phyloP scores from a whole-genome alignment of 1,140 invertebrate genomes.

The Agraylea sexmaculata region DNA sequence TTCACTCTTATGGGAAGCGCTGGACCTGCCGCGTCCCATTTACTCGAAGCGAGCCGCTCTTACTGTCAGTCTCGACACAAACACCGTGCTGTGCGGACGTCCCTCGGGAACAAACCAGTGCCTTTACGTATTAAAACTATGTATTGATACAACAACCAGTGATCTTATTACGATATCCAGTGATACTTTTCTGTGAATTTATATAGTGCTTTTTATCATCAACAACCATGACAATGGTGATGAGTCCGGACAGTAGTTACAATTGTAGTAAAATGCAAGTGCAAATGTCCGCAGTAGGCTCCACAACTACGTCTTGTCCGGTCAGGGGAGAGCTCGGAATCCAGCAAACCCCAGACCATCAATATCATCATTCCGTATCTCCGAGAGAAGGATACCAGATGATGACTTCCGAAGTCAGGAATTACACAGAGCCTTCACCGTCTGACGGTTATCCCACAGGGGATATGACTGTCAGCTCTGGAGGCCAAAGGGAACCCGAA shows the following conservation, averaged over 20 bases:
- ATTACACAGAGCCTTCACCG: no score
- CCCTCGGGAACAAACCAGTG: conserved; percentile 22
- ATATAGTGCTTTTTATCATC: background rate
- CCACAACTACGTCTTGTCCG: conserved; percentile 16
- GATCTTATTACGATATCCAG: background rate
- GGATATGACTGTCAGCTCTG: conserved; percentile 28
- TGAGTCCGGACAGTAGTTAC: conserved; percentile 41
- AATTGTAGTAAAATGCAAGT: conserved; percentile 17
- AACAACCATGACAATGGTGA: conserved; percentile 31
- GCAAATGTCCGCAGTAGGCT: conserved; percentile 18
- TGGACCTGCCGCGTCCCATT: conserved; percentile 23
- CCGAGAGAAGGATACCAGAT: no score
- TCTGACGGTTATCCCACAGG: conserved; percentile 12
- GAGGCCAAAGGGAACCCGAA: conserved; percentile 35
- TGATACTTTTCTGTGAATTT: background rate
- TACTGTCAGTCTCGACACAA: conserved; percentile 23
- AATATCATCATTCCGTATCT: no score
- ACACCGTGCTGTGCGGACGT: conserved; percentile 36
- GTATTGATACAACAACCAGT: conserved; percentile 1
- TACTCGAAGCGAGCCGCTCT: conserved; percentile 29
- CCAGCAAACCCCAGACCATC: no score
- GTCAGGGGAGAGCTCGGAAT: background rate
- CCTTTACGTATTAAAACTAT: background rate
- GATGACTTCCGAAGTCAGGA: no score
- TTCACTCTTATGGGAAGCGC: conserved; percentile 41